A percentile compares a stretch with the other conserved stretches of the same genome.
These are phyloP conservation scores for Euwallacea fornicatus DNA, from an alignment of 1,140 invertebrate species.

Conservation along the genomic window DNA sequence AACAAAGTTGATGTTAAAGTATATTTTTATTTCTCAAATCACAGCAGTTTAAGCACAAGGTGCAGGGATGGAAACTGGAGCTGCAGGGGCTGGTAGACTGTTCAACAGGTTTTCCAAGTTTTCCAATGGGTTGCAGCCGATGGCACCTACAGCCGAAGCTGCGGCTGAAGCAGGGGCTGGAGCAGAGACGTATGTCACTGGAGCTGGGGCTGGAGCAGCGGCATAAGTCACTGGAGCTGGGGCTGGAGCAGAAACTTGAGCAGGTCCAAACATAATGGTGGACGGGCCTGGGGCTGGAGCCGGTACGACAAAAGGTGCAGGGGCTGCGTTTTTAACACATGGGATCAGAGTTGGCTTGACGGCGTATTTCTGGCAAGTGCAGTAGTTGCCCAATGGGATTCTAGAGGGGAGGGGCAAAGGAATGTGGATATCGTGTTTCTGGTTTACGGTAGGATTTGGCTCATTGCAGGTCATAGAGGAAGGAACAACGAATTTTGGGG, in stretches of 20 bases:
- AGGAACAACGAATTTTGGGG: background rate
- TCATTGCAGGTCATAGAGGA: background rate
- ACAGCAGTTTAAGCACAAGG: background rate
- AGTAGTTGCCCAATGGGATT: conserved; percentile 27
- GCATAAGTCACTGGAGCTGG: background rate
- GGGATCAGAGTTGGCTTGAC: conserved; percentile 22
- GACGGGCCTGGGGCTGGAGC: conserved; percentile 4
- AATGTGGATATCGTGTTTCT: conserved; percentile 21
- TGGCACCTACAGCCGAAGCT: background rate
- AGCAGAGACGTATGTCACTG: background rate
- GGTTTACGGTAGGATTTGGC: background rate
- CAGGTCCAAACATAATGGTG: background rate
- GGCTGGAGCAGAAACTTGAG: background rate
- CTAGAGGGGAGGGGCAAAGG: conserved; percentile 20
- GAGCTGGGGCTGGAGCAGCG: background rate
- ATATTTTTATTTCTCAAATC: too few species aligned
- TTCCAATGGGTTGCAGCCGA: background rate
- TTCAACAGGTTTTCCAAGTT: conserved; percentile 1
- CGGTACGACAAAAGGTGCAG: background rate
- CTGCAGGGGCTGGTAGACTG: background rate
- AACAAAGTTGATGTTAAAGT: too few species aligned
- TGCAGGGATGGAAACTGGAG: background rate
- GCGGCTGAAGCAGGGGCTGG: conserved; percentile 1
- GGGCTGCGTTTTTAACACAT: conserved; percentile 10
- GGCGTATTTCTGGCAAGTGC: conserved; percentile 31